phyloP scores from a whole-genome alignment of 2,888 invertebrate species.

The Criorhina ranunculi region DNA sequence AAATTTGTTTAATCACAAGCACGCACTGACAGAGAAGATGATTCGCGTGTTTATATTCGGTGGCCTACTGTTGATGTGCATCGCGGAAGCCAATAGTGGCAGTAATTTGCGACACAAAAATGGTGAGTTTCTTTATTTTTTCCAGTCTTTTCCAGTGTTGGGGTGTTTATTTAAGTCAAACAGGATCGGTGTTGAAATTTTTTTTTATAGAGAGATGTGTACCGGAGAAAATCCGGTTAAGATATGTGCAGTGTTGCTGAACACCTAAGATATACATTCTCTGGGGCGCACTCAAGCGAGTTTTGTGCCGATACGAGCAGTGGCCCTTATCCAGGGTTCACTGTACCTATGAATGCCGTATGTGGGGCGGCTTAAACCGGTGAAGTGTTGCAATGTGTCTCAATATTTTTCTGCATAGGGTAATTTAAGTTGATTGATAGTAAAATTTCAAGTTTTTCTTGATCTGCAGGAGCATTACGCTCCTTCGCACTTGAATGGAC shows the following conservation, averaged over 20 bases:
- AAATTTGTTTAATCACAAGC: constrained; percentile 19
- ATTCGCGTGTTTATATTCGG: constrained; percentile 45
- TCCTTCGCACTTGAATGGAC: no score
- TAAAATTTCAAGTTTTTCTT: no score
- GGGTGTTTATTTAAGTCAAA: not conserved
- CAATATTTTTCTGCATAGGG: no score
- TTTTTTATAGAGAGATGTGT: not conserved
- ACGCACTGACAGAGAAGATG: constrained; percentile 28
- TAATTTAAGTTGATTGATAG: no score
- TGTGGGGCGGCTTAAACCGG: no score
- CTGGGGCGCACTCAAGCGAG: not conserved
- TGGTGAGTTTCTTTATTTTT: constrained; percentile 47
- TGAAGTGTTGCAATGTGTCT: no score
- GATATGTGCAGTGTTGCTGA: not conserved
- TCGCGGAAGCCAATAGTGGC: constrained; percentile 54
- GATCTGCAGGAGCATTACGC: no score
- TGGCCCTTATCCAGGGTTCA: constrained; percentile 8
- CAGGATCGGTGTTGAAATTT: not conserved
- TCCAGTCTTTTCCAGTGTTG: not conserved
- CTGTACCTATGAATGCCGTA: not conserved
- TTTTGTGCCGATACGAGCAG: not conserved
- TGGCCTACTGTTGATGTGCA: constrained; percentile 48
- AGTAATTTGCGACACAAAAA: constrained; percentile 46
- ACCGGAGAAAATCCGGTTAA: constrained; percentile 1
- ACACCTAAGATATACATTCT: not conserved